These are phyloP conservation scores for Meteorus colon DNA, from an alignment of 2,888 invertebrate species.

Conservation along the genomic window DNA sequence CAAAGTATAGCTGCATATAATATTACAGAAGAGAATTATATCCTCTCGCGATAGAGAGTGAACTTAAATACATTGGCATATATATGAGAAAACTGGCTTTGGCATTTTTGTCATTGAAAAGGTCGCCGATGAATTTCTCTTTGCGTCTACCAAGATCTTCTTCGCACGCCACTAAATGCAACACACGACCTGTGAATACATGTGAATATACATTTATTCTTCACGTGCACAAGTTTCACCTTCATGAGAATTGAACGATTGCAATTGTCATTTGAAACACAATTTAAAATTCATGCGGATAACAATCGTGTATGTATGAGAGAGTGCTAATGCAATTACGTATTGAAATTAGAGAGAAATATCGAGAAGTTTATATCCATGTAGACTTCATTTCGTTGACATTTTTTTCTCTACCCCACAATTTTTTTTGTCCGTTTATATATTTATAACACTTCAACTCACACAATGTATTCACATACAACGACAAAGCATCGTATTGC, in stretches of 20 bases:
- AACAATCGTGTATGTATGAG: constrained; percentile 14
- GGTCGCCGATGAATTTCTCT: constrained; percentile 72
- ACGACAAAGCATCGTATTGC: no score
- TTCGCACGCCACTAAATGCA: constrained; percentile 44
- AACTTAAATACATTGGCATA: constrained; percentile 25
- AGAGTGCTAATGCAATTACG: constrained; percentile 29
- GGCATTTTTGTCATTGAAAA: constrained; percentile 61
- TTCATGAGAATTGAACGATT: constrained; percentile 34
- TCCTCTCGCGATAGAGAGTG: constrained; percentile 38
- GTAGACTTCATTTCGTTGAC: neutral
- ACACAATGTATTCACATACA: no score
- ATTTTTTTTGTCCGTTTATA: neutral
- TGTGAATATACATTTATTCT: constrained; percentile 16
- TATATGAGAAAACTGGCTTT: constrained; percentile 62
- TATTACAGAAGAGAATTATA: constrained; percentile 15
- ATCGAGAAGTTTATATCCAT: neutral
- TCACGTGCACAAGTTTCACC: constrained; percentile 33
- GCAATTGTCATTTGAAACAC: constrained; percentile 20
- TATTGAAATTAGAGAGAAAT: neutral
- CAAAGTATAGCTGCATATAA: neutral
- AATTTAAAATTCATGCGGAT: constrained; percentile 30
- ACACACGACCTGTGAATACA: constrained; percentile 31
- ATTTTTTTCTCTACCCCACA: constrained; percentile 11
- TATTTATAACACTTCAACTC: no score
- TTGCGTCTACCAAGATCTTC: constrained; percentile 51